Base-by-base conservation (phyloP, 2,113 vertebrate genomes). In the Sminthopsis crassicaudata region DNA sequence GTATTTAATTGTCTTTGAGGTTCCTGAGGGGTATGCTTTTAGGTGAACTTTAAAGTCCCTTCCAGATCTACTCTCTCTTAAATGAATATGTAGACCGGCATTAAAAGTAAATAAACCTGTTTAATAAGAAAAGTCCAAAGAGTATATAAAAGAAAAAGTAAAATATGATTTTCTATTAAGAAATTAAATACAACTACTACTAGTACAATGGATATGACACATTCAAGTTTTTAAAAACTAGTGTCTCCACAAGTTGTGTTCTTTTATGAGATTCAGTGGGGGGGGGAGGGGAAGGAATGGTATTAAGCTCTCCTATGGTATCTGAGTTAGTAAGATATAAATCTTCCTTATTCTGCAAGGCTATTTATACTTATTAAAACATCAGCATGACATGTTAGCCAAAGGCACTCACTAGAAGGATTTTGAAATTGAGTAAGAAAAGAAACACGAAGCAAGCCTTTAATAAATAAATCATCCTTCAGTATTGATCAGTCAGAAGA, bases 261-360 rank as follows among this genome's bases (percentile, higher is more conserved):
- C 55, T 27, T 46, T n/a, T 1, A 2, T 0, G 8, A 67, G 51
- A 6, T n/a, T 53, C 2, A 0, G 53, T 16, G 19, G 0, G 53
- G 19, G 14, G 1, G 9, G 10, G 9, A 6, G 10, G 51, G 27
- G 9, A 6, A 8, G 50, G 27, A 51, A 46, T 50, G 12, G 36
- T 51, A 54, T 46, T 22, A 84, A 7, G 30, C 19, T 22, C 26
- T 22, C 51, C n/a, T 46, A 16, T 46, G 42, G 67, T 3, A 24
- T 60, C 53, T 22, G 50, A 4, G 46, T 10, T 19, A 67, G 57
- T 36, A 36, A 53, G 50, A 46, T 6, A 60, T 52, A 53, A 3
- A 23, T 10, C 54, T 84, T 46, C 53, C 51, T 90, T 3, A 53
- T 22, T 88, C 46, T 42, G 46, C 50, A 90, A 92, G 54, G 90